Conservation (phyloP, 2,113 vertebrate species). For the Passer domesticus region DNA sequence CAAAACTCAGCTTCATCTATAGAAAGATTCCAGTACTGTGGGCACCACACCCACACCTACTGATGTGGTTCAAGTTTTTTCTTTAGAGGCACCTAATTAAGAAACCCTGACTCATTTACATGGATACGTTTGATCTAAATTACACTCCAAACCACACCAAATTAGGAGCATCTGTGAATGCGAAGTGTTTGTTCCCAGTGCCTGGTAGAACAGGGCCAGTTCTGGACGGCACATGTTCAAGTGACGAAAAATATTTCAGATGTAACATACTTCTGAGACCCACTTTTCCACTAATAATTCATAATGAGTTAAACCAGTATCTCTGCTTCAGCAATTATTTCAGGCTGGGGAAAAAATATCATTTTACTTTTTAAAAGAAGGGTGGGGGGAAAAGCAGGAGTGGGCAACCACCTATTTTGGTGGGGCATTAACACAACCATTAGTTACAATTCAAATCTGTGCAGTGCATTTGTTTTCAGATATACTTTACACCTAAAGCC, state of each 20-base stretch:
- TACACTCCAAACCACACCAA: constrained; percentile 99
- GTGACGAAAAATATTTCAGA: constrained; percentile 92
- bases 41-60: constrained; percentile 90
- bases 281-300: constrained; percentile 87
- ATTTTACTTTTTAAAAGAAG: constrained; percentile 59
- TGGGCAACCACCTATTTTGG: constrained; percentile 48
- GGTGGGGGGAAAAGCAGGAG: neutral
- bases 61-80: constrained; percentile 90
- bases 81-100: constrained; percentile 97
- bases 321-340: constrained; percentile 75
- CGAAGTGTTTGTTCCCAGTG: constrained; percentile 88
- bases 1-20: constrained; percentile 74
- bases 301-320: constrained; percentile 82
- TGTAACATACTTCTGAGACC: constrained; percentile 89
- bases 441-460: constrained; percentile 10
- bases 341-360: constrained; percentile 72
- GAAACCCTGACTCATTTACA: constrained; percentile 99
- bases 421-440: neutral
- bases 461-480: neutral
- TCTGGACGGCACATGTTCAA: constrained; percentile 97
- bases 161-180: constrained; percentile 99
- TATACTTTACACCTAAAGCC: neutral
- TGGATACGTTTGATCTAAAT: constrained; percentile 99
- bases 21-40: constrained; percentile 81
- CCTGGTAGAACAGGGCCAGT: constrained; percentile 80